Conservation (phyloP, 2,113 vertebrate species). For the Eurystomus gularis region DNA sequence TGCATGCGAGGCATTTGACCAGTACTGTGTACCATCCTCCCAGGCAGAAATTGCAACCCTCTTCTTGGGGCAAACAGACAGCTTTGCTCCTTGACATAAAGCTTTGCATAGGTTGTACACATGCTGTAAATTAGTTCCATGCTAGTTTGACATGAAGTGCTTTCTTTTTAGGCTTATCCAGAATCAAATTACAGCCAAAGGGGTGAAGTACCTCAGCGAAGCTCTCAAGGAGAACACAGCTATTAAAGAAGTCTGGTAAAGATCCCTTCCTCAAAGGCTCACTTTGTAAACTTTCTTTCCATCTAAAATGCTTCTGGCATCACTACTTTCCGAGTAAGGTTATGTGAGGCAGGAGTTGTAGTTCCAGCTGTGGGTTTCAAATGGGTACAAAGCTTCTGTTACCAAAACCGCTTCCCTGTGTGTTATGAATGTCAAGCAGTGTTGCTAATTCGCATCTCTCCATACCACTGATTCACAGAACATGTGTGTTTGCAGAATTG, state of each 20-base stretch:
- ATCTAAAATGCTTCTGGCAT: background rate
- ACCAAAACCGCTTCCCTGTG: background rate
- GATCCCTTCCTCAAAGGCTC: background rate
- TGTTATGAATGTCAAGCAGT: background rate
- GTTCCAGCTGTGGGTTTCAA: background rate
- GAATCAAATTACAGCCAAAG: constrained; percentile 78
- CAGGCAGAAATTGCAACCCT: background rate
- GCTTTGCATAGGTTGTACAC: fast-evolving
- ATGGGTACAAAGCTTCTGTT: background rate
- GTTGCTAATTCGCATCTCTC: background rate
- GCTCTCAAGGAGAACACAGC: constrained; percentile 73
- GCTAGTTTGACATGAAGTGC: background rate
- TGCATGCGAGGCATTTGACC: background rate
- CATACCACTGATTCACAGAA: background rate
- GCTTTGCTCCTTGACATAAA: background rate
- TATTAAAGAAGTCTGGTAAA: constrained; percentile 81
- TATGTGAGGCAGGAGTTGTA: background rate
- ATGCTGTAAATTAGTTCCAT: background rate
- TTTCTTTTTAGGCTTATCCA: constrained; percentile 78
- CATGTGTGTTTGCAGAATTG: background rate
- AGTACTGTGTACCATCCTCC: background rate
- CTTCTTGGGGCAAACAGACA: background rate
- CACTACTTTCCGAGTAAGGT: background rate
- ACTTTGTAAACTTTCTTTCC: background rate
- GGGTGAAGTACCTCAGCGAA: constrained; percentile 64